Conservation (phyloP, 1,140 invertebrate species). For the Sarcophaga peregrina region DNA sequence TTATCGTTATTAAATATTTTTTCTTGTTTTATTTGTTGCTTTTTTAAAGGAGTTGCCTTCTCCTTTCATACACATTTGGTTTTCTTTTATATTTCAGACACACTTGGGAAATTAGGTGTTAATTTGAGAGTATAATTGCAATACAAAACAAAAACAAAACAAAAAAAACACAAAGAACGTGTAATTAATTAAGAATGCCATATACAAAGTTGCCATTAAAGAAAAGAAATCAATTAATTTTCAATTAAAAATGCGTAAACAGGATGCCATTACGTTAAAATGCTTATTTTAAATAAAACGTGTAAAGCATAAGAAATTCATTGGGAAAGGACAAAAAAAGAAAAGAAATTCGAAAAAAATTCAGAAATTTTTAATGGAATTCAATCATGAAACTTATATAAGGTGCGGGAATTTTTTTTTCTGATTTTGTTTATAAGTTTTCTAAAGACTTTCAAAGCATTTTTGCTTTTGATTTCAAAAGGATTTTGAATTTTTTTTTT, state of each 20-base stretch:
- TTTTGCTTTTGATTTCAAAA: neutral
- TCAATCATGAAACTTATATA: neutral
- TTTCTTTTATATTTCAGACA: neutral
- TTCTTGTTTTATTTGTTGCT: neutral
- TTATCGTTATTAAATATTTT: slow-evolving; percentile 16
- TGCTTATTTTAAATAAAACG: neutral
- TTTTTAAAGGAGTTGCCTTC: neutral
- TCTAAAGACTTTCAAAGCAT: neutral
- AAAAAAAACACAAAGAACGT: neutral
- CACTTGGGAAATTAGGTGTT: slow-evolving; percentile 12
- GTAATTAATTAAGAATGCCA: slow-evolving; percentile 1
- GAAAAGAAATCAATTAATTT: neutral
- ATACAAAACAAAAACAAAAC: too few species aligned
- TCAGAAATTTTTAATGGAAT: neutral
- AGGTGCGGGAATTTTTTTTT: neutral
- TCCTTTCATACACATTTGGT: neutral
- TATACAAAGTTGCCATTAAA: neutral
- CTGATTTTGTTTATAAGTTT: neutral
- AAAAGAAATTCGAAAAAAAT: neutral
- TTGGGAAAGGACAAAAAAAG: neutral
- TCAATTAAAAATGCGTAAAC: neutral
- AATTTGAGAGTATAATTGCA: neutral
- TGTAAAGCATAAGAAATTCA: neutral
- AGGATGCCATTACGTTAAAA: neutral
- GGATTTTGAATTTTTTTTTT: too few species aligned